Percentiles rank a stretch among this genome's conserved stretches.
Evolutionary conservation across 2,113 vertebrate genomes (phyloP).

Genomic region (Hypanus sabinus): DNA sequence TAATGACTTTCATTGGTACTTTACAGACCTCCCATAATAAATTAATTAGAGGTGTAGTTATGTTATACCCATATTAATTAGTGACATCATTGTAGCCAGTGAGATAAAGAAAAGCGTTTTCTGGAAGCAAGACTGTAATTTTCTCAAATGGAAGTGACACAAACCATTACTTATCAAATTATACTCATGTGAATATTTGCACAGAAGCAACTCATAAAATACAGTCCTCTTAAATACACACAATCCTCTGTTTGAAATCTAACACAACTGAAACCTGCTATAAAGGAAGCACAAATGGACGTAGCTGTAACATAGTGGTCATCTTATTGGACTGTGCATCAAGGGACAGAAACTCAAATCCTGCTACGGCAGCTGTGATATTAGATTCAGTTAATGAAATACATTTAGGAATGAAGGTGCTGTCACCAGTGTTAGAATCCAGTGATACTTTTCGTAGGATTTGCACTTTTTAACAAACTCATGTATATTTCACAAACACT

Average conservation of each 20-base stretch:
- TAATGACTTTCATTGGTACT: background rate
- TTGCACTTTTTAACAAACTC: too few species aligned
- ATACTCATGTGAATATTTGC: background rate
- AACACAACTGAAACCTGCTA: background rate
- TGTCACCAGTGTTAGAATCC: too few species aligned
- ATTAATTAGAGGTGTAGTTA: background rate
- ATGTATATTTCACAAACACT: too few species aligned
- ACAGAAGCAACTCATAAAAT: background rate
- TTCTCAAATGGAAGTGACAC: background rate
- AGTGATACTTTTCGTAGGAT: too few species aligned
- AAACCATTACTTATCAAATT: constrained; percentile 11
- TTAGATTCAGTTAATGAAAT: too few species aligned
- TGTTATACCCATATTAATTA: background rate
- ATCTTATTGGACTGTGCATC: too few species aligned
- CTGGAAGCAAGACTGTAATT: constrained; percentile 8
- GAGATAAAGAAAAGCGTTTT: background rate
- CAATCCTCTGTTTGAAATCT: background rate
- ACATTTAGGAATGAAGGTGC: too few species aligned
- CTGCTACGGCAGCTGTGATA: too few species aligned
- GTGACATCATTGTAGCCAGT: background rate
- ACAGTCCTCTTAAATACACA: background rate
- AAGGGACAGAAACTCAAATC: too few species aligned
- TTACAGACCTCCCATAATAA: background rate
- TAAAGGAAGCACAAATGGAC: background rate
- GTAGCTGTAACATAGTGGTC: too few species aligned